phyloP scores from a whole-genome alignment of 2,888 invertebrate genomes.

The Nematopogon swammerdamellus region DNA sequence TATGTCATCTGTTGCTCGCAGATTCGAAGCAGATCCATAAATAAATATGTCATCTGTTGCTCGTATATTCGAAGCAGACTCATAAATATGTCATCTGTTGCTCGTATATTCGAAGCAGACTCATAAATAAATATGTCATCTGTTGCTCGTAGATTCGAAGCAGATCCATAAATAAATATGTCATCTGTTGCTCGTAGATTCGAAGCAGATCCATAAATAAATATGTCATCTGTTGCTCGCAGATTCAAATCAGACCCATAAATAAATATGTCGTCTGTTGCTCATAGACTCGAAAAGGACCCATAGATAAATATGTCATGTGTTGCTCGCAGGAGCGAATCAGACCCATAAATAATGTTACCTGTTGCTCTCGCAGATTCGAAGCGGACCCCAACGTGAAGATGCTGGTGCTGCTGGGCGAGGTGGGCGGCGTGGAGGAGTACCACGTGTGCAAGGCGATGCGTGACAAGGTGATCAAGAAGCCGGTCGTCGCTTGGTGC shows the following conservation, averaged over 20 bases:
- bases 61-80: constrained; percentile 65
- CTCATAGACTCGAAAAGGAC: constrained; percentile 63
- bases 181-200: constrained; percentile 50
- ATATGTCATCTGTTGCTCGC: constrained; percentile 69
- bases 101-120: constrained; percentile 63
- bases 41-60: constrained; percentile 90
- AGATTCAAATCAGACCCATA: constrained; percentile 72
- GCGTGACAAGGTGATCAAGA: constrained; percentile 74
- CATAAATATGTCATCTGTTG: no score
- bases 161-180: constrained; percentile 84
- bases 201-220: constrained; percentile 77
- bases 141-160: constrained; percentile 61
- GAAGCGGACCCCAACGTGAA: constrained; percentile 82
- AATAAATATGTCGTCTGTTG: constrained; percentile 90
- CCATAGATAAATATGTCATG: constrained; percentile 90
- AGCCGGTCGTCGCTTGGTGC: constrained; percentile 98
- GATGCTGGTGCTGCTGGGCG: constrained; percentile 93
- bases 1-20: no score
- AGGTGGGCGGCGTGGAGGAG: constrained; percentile 98
- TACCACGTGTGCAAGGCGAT: constrained; percentile 93
- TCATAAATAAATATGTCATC: constrained; percentile 86
- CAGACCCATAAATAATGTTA: no score
- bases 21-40: constrained; percentile 71
- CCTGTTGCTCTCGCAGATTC: constrained; percentile 49
- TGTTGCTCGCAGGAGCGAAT: no score